A percentile compares a stretch with the other conserved stretches of the same genome.
phyloP scores from a whole-genome alignment of 2,797 vertebrate genomes.

The Sebastes iracundus region DNA sequence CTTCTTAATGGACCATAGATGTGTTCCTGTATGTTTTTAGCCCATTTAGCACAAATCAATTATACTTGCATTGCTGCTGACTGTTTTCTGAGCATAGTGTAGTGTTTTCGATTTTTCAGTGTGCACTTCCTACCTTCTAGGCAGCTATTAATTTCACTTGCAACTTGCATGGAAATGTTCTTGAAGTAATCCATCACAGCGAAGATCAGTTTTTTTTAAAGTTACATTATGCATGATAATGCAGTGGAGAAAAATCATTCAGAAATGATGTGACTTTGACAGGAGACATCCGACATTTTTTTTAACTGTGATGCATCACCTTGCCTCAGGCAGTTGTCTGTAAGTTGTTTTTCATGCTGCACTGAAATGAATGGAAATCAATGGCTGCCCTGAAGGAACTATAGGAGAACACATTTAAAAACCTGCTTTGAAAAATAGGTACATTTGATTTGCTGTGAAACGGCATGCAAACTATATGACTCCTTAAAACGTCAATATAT shows the following conservation, averaged over 20 bases:
- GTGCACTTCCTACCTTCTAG: not conserved
- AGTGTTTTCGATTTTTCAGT: not conserved
- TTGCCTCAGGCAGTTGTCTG: conserved; percentile 1
- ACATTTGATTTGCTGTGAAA: not conserved
- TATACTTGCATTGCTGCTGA: not conserved
- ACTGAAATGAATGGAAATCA: conserved; percentile 27
- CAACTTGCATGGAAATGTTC: not conserved
- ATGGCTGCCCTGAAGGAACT: conserved; percentile 7
- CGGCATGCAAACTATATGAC: not conserved
- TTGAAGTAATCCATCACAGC: not conserved
- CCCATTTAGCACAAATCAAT: not conserved
- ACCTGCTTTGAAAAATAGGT: not conserved
- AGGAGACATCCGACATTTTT: not conserved
- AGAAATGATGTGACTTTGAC: not conserved
- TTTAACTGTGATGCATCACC: not conserved
- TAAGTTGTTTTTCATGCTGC: conserved; percentile 15
- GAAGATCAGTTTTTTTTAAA: not conserved
- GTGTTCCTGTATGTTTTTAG: not conserved
- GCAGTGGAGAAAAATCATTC: not conserved
- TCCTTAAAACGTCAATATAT: not conserved
- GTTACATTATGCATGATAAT: not conserved
- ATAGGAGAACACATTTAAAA: not conserved
- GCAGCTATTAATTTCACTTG: conserved; percentile 1
- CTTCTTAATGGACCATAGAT: not conserved
- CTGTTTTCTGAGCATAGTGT: not conserved